A percentile compares a stretch with the other conserved stretches of the same genome.
phyloP scores from a whole-genome alignment of 2,113 vertebrate genomes.

The Corvus cornix region DNA sequence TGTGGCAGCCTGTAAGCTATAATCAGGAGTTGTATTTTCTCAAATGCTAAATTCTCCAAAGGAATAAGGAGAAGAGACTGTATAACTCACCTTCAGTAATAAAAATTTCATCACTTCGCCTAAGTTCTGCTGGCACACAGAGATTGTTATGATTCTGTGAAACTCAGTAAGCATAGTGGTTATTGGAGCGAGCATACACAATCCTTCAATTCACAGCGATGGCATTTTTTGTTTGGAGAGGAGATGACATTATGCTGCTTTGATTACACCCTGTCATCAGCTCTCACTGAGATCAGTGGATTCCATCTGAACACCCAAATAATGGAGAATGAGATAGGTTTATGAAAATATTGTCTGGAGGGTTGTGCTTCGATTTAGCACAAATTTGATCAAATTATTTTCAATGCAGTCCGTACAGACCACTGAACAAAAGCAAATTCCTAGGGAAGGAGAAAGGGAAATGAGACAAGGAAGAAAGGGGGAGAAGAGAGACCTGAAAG shows the following conservation, averaged over 20 bases:
- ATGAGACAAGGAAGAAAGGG: background rate
- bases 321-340: background rate
- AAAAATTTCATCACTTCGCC: background rate
- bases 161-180: background rate
- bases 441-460: background rate
- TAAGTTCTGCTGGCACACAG: background rate
- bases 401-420: background rate
- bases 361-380: background rate
- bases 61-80: background rate
- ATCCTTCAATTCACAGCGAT: background rate
- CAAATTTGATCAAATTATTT: conserved; percentile 25
- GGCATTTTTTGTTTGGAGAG: background rate
- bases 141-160: background rate
- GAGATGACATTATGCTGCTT: background rate
- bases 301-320: background rate
- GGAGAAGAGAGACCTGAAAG: background rate
- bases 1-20: background rate
- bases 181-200: background rate
- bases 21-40: background rate
- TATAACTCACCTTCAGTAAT: background rate
- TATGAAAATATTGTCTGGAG: conserved; percentile 22
- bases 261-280: background rate
- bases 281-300: background rate
- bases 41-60: background rate
- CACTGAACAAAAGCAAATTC: conserved; percentile 9